A percentile compares a stretch with the other conserved stretches of the same genome.
Evolutionary conservation across 1,140 invertebrate species (phyloP).

Genomic region (Procambarus virginalis): DNA sequence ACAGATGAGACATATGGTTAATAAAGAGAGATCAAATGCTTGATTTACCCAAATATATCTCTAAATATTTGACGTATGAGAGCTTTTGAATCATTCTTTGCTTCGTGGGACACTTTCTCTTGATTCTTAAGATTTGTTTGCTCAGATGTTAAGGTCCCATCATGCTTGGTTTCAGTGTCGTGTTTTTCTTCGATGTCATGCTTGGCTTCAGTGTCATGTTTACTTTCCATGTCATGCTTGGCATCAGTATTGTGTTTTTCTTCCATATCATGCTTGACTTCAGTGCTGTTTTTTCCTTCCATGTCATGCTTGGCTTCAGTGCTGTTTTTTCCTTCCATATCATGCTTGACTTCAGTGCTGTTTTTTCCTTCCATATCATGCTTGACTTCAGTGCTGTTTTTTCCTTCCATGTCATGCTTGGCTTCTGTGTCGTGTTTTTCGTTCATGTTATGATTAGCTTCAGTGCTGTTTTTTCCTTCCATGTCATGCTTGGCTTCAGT

Average conservation of each 20-base stretch:
- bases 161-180: not conserved
- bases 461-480: not conserved
- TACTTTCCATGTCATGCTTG: not conserved
- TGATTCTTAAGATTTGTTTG: too few species aligned
- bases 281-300: not conserved
- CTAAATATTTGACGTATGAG: constrained; percentile 14
- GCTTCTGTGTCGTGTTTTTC: not conserved
- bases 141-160: too few species aligned
- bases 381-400: too few species aligned
- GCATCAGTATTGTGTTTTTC: not conserved
- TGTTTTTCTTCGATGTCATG: not conserved
- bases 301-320: not conserved
- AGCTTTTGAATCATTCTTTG: too few species aligned
- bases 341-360: too few species aligned
- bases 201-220: not conserved
- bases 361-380: too few species aligned
- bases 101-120: too few species aligned
- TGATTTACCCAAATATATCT: not conserved
- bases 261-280: not conserved
- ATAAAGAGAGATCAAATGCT: too few species aligned
- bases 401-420: too few species aligned
- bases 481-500: not conserved
- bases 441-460: not conserved
- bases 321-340: too few species aligned
- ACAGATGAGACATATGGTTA: too few species aligned